phyloP scores from a whole-genome alignment of 2,797 vertebrate genomes.

The Liasis olivaceus region DNA sequence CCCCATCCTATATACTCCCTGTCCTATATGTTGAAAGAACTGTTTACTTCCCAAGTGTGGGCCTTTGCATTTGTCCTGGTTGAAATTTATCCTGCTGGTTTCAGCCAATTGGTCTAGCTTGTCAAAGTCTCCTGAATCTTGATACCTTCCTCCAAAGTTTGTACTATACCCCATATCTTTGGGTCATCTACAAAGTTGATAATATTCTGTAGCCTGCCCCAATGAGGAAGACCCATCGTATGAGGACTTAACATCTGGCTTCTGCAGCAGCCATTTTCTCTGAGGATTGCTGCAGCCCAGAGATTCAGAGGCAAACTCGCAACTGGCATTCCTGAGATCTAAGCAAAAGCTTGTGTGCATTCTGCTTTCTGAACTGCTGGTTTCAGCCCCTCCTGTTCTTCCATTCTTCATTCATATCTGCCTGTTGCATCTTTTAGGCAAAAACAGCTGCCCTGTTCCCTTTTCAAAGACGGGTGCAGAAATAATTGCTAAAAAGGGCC shows the following conservation, averaged over 20 bases:
- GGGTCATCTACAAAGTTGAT: not conserved
- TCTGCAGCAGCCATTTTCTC: not conserved
- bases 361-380: conserved; percentile 59
- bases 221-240: not conserved
- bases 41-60: not conserved
- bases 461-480: conserved; percentile 57
- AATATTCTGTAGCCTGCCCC: not conserved
- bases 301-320: not conserved
- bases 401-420: conserved; percentile 54
- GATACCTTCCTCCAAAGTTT: not conserved
- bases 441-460: conserved; percentile 58
- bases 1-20: too few species aligned
- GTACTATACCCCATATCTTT: not conserved
- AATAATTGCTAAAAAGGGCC: conserved; percentile 61
- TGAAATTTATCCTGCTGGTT: not conserved
- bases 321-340: not conserved
- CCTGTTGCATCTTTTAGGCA: conserved; percentile 46
- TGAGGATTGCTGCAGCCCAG: not conserved
- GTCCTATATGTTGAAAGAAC: not conserved
- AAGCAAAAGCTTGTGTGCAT: not conserved
- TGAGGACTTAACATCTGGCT: not conserved
- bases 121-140: not conserved
- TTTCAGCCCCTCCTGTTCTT: conserved; percentile 54
- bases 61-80: not conserved
- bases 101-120: not conserved